phyloP scores from a whole-genome alignment of 2,113 vertebrate species.

The Semicossyphus pulcher region DNA sequence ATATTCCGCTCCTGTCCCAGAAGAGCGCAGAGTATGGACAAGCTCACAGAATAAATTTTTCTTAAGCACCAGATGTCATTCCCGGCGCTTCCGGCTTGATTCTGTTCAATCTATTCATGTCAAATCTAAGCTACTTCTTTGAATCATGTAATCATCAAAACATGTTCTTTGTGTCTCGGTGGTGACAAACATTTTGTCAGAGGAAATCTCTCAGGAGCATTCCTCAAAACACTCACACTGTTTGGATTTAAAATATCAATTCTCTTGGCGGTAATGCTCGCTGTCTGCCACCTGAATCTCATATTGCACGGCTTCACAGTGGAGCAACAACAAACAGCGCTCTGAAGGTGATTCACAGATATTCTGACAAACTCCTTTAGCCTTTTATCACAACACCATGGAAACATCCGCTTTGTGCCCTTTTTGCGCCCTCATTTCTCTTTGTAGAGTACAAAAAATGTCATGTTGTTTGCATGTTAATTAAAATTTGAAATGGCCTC shows the following conservation, averaged over 20 bases:
- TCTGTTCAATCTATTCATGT: slow-evolving; percentile 32
- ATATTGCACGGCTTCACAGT: not conserved
- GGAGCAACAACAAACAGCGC: not conserved
- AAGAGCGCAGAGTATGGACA: not conserved
- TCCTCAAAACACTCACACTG: slow-evolving; percentile 1
- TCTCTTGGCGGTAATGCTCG: slow-evolving; percentile 3
- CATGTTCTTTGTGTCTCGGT: not conserved
- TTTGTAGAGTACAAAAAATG: too few relatives aligned
- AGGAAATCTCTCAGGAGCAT: slow-evolving; percentile 20
- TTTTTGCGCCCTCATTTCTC: too few relatives aligned
- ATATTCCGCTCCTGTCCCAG: not conserved
- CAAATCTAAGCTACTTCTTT: slow-evolving; percentile 29
- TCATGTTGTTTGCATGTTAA: too few relatives aligned
- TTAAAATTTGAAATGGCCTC: too few relatives aligned
- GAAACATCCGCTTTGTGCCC: too few relatives aligned
- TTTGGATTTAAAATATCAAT: slow-evolving; percentile 22
- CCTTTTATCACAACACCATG: not conserved
- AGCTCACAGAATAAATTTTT: not conserved
- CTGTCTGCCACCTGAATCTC: not conserved
- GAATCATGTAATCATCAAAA: slow-evolving; percentile 50
- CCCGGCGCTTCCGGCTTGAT: not conserved
- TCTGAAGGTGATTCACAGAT: not conserved
- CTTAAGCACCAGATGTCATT: slow-evolving; percentile 11
- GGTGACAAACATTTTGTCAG: slow-evolving; percentile 45
- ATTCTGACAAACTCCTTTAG: not conserved